phyloP scores from a whole-genome alignment of 2,888 invertebrate species.

The Erannis defoliaria region DNA sequence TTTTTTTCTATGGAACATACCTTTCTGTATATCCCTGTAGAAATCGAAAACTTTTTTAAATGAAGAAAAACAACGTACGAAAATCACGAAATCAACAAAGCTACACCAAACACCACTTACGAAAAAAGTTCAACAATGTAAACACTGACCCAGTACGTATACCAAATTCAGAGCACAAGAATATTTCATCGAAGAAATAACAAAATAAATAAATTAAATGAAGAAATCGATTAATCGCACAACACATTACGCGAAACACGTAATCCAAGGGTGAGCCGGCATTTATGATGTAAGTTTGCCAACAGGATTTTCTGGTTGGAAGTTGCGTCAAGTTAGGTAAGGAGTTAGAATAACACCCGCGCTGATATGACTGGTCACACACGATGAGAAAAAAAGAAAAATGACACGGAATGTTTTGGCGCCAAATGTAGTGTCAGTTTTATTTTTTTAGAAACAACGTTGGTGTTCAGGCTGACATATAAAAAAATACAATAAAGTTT shows the following conservation, averaged over 20 bases:
- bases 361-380: slow-evolving; percentile 6
- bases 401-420: slow-evolving; percentile 7
- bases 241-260: slow-evolving; percentile 45
- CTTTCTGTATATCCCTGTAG: too few species aligned
- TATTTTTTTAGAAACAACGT: neutral
- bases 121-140: slow-evolving; percentile 20
- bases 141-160: slow-evolving; percentile 13
- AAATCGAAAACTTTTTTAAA: neutral
- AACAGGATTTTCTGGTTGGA: slow-evolving; percentile 51
- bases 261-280: slow-evolving; percentile 45
- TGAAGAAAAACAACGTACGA: slow-evolving; percentile 1
- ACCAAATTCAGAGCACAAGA: slow-evolving; percentile 20
- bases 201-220: slow-evolving; percentile 12
- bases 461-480: neutral
- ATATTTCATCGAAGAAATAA: slow-evolving; percentile 12
- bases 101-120: slow-evolving; percentile 12
- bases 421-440: neutral
- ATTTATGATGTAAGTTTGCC: slow-evolving; percentile 37
- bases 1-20: too few species aligned
- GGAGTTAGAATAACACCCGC: slow-evolving; percentile 46
- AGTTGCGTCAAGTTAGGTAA: slow-evolving; percentile 73
- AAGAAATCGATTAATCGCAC: slow-evolving; percentile 36
- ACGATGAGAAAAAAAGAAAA: slow-evolving; percentile 15
- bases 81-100: slow-evolving; percentile 12
- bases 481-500: neutral